Evolutionary conservation across 2,797 vertebrate species (phyloP).

Genomic region (Setipinna tenuifilis): DNA sequence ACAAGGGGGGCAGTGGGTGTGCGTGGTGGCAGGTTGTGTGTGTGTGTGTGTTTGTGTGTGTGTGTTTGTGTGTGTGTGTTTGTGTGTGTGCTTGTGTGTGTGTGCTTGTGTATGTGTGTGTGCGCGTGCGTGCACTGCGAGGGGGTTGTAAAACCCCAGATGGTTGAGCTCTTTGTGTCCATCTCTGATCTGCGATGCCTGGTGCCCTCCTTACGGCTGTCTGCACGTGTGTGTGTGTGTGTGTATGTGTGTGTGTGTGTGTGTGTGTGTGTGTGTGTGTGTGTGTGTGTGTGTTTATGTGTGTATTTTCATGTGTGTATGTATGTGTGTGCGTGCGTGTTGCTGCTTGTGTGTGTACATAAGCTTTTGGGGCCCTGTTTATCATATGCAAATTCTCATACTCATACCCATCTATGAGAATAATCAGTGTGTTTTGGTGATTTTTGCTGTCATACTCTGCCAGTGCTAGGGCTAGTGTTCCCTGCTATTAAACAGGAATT

Average conservation of each 20-base stretch:
- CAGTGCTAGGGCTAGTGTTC: neutral
- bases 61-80: conserved; percentile 4
- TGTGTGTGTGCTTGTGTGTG: neutral
- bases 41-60: neutral
- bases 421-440: neutral
- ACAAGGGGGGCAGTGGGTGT: neutral
- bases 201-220: conserved; percentile 21
- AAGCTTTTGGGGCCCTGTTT: neutral
- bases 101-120: too few species aligned
- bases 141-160: conserved; percentile 10
- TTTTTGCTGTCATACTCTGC: neutral
- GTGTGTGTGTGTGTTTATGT: neutral
- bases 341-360: neutral
- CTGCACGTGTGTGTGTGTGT: neutral
- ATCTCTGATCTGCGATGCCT: neutral
- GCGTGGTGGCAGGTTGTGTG: conserved; percentile 3
- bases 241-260: neutral
- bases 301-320: neutral
- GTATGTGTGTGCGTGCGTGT: neutral
- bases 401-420: neutral
- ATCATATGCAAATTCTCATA: neutral
- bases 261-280: neutral
- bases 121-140: neutral
- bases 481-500: neutral
- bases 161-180: conserved; percentile 14